Evolutionary conservation across 2,113 vertebrate species (phyloP).

Genomic region (Carollia perspicillata): DNA sequence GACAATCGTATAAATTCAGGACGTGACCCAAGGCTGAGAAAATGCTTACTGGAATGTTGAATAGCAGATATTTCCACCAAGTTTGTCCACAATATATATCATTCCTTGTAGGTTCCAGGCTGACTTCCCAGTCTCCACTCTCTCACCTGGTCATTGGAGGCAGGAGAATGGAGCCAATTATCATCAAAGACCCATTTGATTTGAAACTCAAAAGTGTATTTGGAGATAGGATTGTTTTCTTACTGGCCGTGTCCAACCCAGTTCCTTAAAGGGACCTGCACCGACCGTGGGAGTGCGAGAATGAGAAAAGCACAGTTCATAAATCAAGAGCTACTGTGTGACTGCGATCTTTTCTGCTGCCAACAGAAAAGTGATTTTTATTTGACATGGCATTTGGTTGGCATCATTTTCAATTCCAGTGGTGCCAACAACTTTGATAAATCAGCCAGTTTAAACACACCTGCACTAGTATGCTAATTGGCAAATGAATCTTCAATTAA

Average conservation of each 20-base stretch:
- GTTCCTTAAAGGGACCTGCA: slow-evolving; percentile 50
- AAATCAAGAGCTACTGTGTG: slow-evolving; percentile 57
- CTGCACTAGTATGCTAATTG: neutral
- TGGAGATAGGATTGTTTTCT: slow-evolving; percentile 35
- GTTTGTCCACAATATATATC: slow-evolving; percentile 52
- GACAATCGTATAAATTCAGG: slow-evolving; percentile 13
- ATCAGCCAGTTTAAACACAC: neutral
- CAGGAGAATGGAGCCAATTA: slow-evolving; percentile 21
- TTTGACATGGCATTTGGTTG: slow-evolving; percentile 26
- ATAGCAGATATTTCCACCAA: slow-evolving; percentile 70
- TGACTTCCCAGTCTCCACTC: neutral
- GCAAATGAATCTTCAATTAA: slow-evolving; percentile 23
- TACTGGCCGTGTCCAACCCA: slow-evolving; percentile 41
- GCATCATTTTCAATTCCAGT: neutral
- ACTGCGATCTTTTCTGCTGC: slow-evolving; percentile 35
- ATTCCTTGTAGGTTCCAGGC: neutral
- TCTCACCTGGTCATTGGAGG: neutral
- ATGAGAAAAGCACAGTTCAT: neutral
- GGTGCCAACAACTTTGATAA: slow-evolving; percentile 32
- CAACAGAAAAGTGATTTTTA: neutral
- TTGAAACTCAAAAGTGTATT: slow-evolving; percentile 52
- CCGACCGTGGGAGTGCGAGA: neutral
- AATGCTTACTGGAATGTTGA: slow-evolving; percentile 70
- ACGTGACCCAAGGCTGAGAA: slow-evolving; percentile 74
- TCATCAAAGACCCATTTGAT: neutral